A percentile compares a stretch with the other conserved stretches of the same genome.
Conservation (phyloP, 2,113 vertebrate species). For the Camelus dromedarius region DNA sequence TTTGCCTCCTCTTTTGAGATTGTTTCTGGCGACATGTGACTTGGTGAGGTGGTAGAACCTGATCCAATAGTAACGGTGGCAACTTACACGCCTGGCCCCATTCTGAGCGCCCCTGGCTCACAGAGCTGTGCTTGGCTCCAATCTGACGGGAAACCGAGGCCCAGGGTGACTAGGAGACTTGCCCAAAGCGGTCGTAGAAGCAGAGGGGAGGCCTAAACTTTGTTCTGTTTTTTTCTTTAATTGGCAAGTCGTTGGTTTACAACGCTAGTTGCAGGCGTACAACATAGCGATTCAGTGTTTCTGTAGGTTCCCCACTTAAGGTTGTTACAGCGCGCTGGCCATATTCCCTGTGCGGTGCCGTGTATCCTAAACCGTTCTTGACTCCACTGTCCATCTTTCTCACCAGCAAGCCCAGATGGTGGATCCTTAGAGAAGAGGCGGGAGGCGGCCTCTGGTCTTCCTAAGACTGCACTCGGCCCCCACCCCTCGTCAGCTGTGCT, state of each 20-base stretch:
- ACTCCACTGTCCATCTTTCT: neutral
- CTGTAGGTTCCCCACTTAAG: neutral
- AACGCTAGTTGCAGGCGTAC: neutral
- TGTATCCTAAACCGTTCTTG: neutral
- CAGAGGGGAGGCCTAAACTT: neutral
- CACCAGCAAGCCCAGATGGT: no score
- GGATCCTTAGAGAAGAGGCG: neutral
- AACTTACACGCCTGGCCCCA: neutral
- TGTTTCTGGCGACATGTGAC: neutral
- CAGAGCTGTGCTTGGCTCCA: neutral
- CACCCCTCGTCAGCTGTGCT: rapidly evolving
- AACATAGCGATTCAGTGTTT: neutral
- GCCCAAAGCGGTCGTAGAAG: neutral
- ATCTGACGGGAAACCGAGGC: neutral
- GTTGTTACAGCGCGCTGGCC: neutral
- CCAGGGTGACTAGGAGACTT: neutral
- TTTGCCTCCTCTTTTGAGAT: neutral
- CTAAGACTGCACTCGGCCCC: rapidly evolving
- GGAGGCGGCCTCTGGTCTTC: rapidly evolving
- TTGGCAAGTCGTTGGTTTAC: neutral
- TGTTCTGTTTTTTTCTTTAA: neutral
- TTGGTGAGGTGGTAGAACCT: neutral
- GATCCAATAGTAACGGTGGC: neutral
- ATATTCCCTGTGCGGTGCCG: neutral
- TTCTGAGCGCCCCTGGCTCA: neutral